Evolutionary conservation across 2,113 vertebrate species (phyloP), one percentile per base, ranked within the genome.

Genomic region (Dicrurus megarhynchus): DNA sequence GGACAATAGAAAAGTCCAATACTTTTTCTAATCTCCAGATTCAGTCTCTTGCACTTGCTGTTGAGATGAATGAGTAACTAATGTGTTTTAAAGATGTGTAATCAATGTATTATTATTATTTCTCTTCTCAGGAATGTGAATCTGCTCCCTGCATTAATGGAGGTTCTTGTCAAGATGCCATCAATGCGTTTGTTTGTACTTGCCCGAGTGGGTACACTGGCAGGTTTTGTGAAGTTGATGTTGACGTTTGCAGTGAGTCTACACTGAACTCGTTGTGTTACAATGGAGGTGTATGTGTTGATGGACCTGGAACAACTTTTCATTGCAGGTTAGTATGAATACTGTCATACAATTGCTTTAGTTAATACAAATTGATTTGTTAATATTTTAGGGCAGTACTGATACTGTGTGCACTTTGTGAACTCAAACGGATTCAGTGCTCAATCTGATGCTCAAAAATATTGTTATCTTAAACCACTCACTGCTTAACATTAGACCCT

Each of bases 161-260:
- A 84, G 98, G 98, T 20, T 98, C 97, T 6, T 98, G 98, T 77
- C 97, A 98, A 77, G 98, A 98, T 95, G 97, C 96, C 26, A 89
- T 95, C 49, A 93, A 98, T 85, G 96, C 97, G n/a, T 98, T 98
- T 49, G 89, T 96, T 15, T 99, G 98, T 75, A 93, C 98, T 74
- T 99, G 98, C 84, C 82, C 55, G 52, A 97, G 95, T 13, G 98
- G 98, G 26, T 98, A 98, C 94, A 94, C 83, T 50, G 98, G 98
- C 41, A 96, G 95, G 84, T 98, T 98, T 86, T 99, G 98, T 96
- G 98, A 98, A 98, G 95, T 98, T 77, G 98, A 98, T 49, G 20
- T 91, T 55, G 73, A 94, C 23, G 49, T 87, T 67, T 95, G 90
- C 81, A 65, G 35, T 70, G 76, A 96, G 39, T 32, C 47, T 22